Evolutionary conservation across 2,888 invertebrate species (phyloP).

Genomic region (Catocala sponsa): DNA sequence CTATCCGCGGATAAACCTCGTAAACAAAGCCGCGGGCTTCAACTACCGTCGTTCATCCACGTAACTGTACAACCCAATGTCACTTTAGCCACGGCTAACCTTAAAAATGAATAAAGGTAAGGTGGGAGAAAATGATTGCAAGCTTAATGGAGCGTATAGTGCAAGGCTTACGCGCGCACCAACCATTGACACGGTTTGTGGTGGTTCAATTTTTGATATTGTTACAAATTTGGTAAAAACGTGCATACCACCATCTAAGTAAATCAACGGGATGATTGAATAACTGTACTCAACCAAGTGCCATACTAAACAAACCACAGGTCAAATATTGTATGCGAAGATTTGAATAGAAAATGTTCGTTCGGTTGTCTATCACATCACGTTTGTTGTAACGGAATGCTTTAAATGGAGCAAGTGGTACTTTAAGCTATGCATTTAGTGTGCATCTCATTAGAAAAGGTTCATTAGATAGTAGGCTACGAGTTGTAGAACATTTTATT

Average conservation of each 20-base stretch:
- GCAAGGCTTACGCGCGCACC: conserved; percentile 57
- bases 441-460: conserved; percentile 22
- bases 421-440: conserved; percentile 30
- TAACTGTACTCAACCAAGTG: conserved; percentile 64
- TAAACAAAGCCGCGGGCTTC: too few species aligned
- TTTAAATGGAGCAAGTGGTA: conserved; percentile 25
- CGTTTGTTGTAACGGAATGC: conserved; percentile 29
- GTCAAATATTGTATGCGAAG: conserved; percentile 52
- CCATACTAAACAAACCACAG: conserved; percentile 56
- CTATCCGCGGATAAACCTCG: too few species aligned
- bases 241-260: conserved; percentile 68
- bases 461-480: conserved; percentile 17
- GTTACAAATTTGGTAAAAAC: conserved; percentile 70
- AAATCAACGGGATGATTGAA: conserved; percentile 69
- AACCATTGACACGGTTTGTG: conserved; percentile 75
- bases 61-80: conserved; percentile 1
- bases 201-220: conserved; percentile 64
- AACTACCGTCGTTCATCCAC: not conserved
- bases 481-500: conserved; percentile 11
- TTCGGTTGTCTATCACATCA: conserved; percentile 25
- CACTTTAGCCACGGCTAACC: conserved; percentile 30
- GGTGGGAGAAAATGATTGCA: conserved; percentile 44
- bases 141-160: conserved; percentile 73
- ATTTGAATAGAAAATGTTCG: conserved; percentile 19
- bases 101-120: conserved; percentile 38